Base-by-base conservation (phyloP, 2,888 invertebrate species). In the Ligdia adustata region DNA sequence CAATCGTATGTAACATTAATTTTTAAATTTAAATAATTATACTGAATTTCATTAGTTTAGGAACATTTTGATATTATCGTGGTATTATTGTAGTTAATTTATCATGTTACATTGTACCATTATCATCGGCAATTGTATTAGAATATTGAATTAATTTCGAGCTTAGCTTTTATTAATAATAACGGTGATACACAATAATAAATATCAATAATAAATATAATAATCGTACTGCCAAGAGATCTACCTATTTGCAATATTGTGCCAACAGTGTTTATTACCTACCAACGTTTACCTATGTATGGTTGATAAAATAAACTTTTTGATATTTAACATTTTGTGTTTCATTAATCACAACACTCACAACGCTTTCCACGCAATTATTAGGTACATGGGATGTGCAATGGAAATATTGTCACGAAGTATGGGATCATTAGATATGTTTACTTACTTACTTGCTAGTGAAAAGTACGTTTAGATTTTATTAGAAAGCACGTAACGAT, bases 291-390 rank as follows among this genome's bases (percentile, higher is more conserved):
- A n/a, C n/a, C n/a, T n/a, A 70, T 79, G 71, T 81, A 81, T 73
- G 73, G 70, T 82, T 83, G 65, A 76, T 75, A 86, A n/a, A n/a
- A 83, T 86, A 85, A 88, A 87, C 75, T 70, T 83, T 82, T 82
- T 82, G 72, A 80, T 80, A 85, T 79, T 77, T 72, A 65, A 60
- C 67, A 66, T 39, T 46, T 52, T 34, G 57, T 61, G 69, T 72
- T 72, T 72, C 47, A 68, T 67, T 70, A 26, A 2, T 6, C 37
- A 46, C 31, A 26, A 2, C 7, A 31, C 26, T 13, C 1, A 22
- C 57, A 64, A 71, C 64, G 47, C 31, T 61, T 52, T 6, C 7
- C 13, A 16, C 31, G 13, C 24, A 16, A 16, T 4, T 16, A 16
- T 16, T 16, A 16, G 16, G 16, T 16, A 16, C 7, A 22, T 22